Percentiles rank a stretch among this genome's conserved stretches.
Conservation (phyloP, 2,888 invertebrate species). For the Thera britannica region DNA sequence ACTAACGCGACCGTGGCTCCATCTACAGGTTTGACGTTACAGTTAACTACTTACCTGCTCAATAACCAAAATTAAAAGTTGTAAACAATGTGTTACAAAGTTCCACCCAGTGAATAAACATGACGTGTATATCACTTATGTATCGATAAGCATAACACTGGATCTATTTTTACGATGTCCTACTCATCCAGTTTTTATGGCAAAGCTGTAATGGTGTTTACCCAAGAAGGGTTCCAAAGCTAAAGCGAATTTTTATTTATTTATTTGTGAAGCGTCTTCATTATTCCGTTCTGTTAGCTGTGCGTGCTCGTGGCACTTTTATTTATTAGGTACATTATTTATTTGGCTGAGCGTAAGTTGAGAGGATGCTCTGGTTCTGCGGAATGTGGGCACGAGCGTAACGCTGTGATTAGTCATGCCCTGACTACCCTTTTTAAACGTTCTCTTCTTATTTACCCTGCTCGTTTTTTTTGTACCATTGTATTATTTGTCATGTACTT, state of each 20-base stretch:
- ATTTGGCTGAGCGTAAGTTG: constrained; percentile 4
- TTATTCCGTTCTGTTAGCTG: constrained; percentile 51
- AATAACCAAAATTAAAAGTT: no score
- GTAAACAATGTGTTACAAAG: not conserved
- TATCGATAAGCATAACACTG: constrained; percentile 58
- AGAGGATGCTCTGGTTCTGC: not conserved
- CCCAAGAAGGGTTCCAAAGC: constrained; percentile 29
- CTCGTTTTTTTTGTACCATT: no score
- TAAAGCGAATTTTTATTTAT: constrained; percentile 54
- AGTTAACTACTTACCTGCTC: no score
- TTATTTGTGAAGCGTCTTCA: constrained; percentile 59
- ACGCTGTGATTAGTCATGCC: not conserved
- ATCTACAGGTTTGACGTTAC: no score
- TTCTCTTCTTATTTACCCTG: no score
- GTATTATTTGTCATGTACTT: no score
- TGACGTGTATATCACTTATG: constrained; percentile 41
- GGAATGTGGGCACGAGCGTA: not conserved
- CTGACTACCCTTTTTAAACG: no score
- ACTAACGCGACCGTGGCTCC: no score
- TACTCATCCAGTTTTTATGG: constrained; percentile 71
- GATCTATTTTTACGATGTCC: constrained; percentile 63
- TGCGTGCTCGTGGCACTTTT: constrained; percentile 46
- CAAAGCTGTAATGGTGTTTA: constrained; percentile 68
- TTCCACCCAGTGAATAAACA: not conserved
- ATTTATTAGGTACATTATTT: constrained; percentile 35